A percentile compares a stretch with the other conserved stretches of the same genome.
These are phyloP conservation scores for Hesperia comma DNA, from an alignment of 2,888 invertebrate genomes.

Conservation along the genomic window DNA sequence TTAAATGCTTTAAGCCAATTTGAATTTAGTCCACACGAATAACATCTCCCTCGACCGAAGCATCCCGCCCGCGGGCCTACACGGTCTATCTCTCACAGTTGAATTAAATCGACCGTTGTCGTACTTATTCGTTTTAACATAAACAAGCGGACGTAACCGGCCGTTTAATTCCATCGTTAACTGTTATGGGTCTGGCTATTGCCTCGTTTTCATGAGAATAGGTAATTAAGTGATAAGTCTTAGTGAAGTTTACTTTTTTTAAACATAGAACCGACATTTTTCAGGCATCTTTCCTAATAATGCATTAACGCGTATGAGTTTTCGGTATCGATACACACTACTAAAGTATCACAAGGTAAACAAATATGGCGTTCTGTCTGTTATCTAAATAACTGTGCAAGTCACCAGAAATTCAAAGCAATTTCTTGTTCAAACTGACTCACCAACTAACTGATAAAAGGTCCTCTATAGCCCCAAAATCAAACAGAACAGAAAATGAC, in stretches of 20 bases:
- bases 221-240: conserved; percentile 5
- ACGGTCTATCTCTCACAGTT: conserved; percentile 4
- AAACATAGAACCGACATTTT: neutral
- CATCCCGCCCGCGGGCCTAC: neutral
- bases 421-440: no score
- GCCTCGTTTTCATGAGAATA: conserved; percentile 1
- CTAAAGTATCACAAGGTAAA: no score
- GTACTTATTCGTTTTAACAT: conserved; percentile 23
- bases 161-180: conserved; percentile 28
- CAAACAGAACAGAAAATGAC: neutral
- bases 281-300: no score
- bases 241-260: neutral
- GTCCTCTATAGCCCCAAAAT: neutral
- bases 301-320: no score
- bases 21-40: neutral
- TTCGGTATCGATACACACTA: no score
- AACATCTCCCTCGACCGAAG: neutral
- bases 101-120: conserved; percentile 21
- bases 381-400: no score
- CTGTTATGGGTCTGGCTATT: conserved; percentile 9
- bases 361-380: no score
- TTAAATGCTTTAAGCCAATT: neutral
- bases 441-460: no score
- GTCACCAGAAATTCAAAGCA: no score
- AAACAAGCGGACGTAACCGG: conserved; percentile 24